Evolutionary conservation across 2,113 vertebrate genomes (phyloP).

Genomic region (Periophthalmodon schlosseri): DNA sequence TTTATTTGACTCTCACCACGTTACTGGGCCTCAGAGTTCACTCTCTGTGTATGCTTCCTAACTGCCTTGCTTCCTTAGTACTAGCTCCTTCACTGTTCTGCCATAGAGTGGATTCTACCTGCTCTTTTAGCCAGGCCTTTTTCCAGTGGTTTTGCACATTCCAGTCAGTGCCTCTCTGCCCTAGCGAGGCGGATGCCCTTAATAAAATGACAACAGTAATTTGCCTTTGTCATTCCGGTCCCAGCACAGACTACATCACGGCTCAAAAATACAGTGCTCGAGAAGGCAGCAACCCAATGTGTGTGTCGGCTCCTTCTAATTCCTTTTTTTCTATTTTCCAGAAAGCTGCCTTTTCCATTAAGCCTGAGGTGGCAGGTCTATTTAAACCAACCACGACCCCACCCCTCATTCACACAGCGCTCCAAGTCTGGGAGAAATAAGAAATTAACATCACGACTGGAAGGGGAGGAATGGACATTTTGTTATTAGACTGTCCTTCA

Average conservation of each 20-base stretch:
- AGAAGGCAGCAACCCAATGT: slow-evolving; percentile 86
- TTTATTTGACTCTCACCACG: neutral
- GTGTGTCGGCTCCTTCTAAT: slow-evolving; percentile 97
- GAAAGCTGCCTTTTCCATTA: slow-evolving; percentile 99
- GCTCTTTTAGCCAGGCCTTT: slow-evolving; percentile 55
- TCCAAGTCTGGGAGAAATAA: slow-evolving; percentile 90
- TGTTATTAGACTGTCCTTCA: slow-evolving; percentile 97
- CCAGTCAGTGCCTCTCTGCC: slow-evolving; percentile 83
- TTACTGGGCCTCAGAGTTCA: neutral
- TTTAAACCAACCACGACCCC: slow-evolving; percentile 95
- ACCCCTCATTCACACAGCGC: slow-evolving; percentile 90
- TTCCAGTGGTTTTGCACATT: slow-evolving; percentile 84
- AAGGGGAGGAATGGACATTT: slow-evolving; percentile 78
- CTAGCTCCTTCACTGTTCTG: slow-evolving; percentile 57
- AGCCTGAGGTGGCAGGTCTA: slow-evolving; percentile 97
- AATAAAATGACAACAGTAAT: slow-evolving; percentile 99
- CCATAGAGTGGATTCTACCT: slow-evolving; percentile 45
- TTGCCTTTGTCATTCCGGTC: slow-evolving; percentile 98
- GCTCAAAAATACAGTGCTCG: slow-evolving; percentile 99
- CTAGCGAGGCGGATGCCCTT: slow-evolving; percentile 96
- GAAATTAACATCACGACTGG: slow-evolving; percentile 95
- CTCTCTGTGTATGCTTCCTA: no score
- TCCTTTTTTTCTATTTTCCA: slow-evolving; percentile 99
- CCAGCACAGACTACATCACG: slow-evolving; percentile 84
- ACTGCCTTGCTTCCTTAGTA: neutral